These are phyloP conservation scores for Meta bourneti DNA, from an alignment of 2,888 invertebrate genomes.

Conservation along the genomic window DNA sequence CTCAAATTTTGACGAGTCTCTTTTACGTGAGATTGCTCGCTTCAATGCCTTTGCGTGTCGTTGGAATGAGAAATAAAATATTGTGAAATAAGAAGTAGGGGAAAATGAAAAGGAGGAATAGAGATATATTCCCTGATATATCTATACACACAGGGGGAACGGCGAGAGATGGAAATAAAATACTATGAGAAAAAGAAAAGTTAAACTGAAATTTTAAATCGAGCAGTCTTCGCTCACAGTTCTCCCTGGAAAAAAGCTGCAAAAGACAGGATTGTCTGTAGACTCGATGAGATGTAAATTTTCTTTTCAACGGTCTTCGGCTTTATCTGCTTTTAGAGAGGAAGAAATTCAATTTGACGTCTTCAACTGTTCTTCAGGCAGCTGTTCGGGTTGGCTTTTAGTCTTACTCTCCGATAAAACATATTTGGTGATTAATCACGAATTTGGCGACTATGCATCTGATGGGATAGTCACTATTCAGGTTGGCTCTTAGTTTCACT, in stretches of 20 bases:
- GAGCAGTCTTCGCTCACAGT: conserved; percentile 58
- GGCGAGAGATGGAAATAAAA: conserved; percentile 68
- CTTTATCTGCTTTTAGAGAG: conserved; percentile 58
- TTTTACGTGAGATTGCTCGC: conserved; percentile 57
- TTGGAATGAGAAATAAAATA: conserved; percentile 63
- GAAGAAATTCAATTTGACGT: conserved; percentile 71
- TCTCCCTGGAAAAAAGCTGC: conserved; percentile 50
- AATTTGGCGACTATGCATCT: conserved; percentile 32
- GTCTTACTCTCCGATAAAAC: background rate
- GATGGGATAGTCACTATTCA: background rate
- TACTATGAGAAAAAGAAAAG: conserved; percentile 49
- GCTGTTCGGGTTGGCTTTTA: conserved; percentile 34
- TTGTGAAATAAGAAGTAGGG: conserved; percentile 35
- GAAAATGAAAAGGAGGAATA: conserved; percentile 40
- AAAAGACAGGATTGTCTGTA: conserved; percentile 70
- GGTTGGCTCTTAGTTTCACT: no score
- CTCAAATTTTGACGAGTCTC: conserved; percentile 66
- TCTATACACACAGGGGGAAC: conserved; percentile 46
- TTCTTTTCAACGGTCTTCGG: conserved; percentile 66
- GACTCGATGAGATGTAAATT: conserved; percentile 74
- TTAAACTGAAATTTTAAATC: conserved; percentile 74
- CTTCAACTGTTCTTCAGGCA: conserved; percentile 47
- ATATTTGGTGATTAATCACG: conserved; percentile 54
- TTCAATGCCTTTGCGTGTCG: conserved; percentile 60
- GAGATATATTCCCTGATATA: conserved; percentile 67